Base-by-base conservation (phyloP, 1,140 invertebrate genomes). In the Drosophila kohkoa region DNA sequence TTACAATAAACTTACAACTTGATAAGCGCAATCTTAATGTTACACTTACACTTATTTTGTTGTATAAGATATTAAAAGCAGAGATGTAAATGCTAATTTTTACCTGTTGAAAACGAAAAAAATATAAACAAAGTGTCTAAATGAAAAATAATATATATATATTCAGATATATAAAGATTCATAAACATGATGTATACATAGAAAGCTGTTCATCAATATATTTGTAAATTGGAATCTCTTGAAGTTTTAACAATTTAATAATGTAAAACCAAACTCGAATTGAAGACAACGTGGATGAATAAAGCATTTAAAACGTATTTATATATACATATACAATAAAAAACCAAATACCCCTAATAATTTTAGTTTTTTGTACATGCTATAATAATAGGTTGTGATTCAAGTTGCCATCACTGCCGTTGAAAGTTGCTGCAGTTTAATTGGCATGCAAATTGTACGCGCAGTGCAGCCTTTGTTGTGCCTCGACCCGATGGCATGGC, bases 281-380 rank as follows among this genome's bases (percentile, higher is more conserved):
- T 73, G 57, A 65, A 82, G 65, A 57, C 54, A 72, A 70, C 68
- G 55, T 79, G 68, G 76, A 82, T 86, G 72, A 79, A 76, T 88
- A 82, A 82, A 82, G 82, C 82, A 87, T 87, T 87, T 88, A 87
- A 69, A 74, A 68, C 57, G 70, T 87, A 87, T 88, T 88, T 87
- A 89, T 88, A 83, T 87, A 88, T 54, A 58, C 46, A 35, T 65
- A 66, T 43, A 66, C 35, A 66, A 57, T 25, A 68, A 73, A 25
- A 72, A 55, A 62, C 41, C 66, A 58, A 69, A 54, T 20, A 52
- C 28, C 54, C 28, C 54, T 32, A 35, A 25, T 46, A 28, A 15
- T 41, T 41, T 13, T 32, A 32, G 51, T 51, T 3, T n/a, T 32
- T 54, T 70, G 51, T 57, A 63, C 35, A 57, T 58, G 32, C 8